A percentile compares a stretch with the other conserved stretches of the same genome.
These are phyloP conservation scores for Scylla paramamosain DNA, from an alignment of 1,140 invertebrate species.

Conservation along the genomic window DNA sequence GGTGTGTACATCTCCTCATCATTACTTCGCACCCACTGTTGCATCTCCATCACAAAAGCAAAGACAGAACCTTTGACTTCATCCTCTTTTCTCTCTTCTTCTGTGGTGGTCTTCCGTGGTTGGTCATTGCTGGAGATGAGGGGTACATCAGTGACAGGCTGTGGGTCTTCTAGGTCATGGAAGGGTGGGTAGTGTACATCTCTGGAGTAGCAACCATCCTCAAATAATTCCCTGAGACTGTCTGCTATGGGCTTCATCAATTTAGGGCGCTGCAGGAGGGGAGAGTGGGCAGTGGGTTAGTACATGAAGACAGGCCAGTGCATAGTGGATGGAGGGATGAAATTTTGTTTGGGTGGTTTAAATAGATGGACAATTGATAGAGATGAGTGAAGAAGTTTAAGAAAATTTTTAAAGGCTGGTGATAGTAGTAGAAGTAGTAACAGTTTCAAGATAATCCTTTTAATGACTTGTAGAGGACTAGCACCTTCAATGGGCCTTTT, in stretches of 20 bases:
- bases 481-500: no score
- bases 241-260: not conserved
- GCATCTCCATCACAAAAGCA: not conserved
- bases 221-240: conserved; percentile 52
- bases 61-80: not conserved
- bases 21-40: not conserved
- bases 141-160: not conserved
- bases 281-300: no score
- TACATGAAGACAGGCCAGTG: no score
- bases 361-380: no score
- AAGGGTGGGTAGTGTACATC: not conserved
- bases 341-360: no score
- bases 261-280: not conserved
- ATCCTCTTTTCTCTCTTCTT: not conserved
- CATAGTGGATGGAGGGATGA: no score
- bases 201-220: conserved; percentile 38
- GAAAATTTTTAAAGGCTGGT: no score
- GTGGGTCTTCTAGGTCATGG: not conserved
- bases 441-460: no score
- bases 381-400: no score
- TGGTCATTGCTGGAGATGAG: no score
- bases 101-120: not conserved
- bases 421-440: no score
- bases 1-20: conserved; percentile 11
- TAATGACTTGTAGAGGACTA: no score